Base-by-base conservation (phyloP, 2,113 vertebrate genomes). In the Pollimyrus isidori region DNA sequence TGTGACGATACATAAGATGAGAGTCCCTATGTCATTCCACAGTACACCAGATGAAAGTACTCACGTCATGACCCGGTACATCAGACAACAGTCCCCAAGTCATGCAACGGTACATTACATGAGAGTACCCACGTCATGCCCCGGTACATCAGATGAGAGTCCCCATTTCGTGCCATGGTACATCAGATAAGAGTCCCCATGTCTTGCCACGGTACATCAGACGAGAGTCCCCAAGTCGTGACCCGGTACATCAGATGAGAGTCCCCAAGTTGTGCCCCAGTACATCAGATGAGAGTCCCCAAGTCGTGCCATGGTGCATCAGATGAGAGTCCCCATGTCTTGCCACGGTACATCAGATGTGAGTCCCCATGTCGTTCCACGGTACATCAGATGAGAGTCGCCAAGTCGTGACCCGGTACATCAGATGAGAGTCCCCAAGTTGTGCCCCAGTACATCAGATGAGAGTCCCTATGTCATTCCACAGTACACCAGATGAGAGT, bases 21-120 rank as follows among this genome's bases (percentile, higher is more conserved):
- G 53, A 7, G n/a, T 26, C 23, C n/a, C 6, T 21, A 13, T 7
- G 7, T 62, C 23, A 1, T 23, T 2, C 56, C 1, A 62, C 17
- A 13, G 42, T 45, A 45, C 42, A 45, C 17, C 26, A 26, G 9
- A 11, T 30, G 0, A 58, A 5, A 9, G n/a, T 30, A n/a, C 10
- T 0, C n/a, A 17, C n/a, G 6, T 52, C 15, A 3, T 52, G 50
- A 13, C 21, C 0, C 58, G 7, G 58, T 62, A 9, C 19, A 6
- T 62, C 6, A n/a, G 7, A 10, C 26, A 6, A 56, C 4, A 2
- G 9, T 26, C n/a, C 7, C 3, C 23, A 2, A 7, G 0, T 48
- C 1, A 0, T 62, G 58, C 58, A 4, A 1, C 1, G 3, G 0
- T 48, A 0, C 46, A 39, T 9, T 0, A 39, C 2, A 23, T 3